A percentile compares a stretch with the other conserved stretches of the same genome.
phyloP scores from a whole-genome alignment of 2,113 vertebrate genomes.

The Pavo muticus region DNA sequence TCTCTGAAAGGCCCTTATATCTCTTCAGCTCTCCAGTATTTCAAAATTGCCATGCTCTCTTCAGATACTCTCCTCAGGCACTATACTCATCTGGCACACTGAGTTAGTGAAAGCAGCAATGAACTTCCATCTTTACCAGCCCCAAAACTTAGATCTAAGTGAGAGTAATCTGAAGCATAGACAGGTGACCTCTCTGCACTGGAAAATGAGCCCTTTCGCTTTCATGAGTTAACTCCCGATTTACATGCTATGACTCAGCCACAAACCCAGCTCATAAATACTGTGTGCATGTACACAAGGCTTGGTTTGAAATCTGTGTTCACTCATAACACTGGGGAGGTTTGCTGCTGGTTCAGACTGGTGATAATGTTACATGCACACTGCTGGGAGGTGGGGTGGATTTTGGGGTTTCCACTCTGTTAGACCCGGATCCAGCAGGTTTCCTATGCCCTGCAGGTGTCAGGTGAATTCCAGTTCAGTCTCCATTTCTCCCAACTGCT shows the following conservation, averaged over 20 bases:
- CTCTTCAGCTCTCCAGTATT: not conserved
- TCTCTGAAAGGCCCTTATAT: not conserved
- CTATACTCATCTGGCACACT: fast-evolving
- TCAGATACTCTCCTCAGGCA: not conserved
- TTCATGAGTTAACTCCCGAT: not conserved
- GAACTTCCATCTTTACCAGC: not conserved
- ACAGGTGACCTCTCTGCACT: not conserved
- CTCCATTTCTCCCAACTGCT: not conserved
- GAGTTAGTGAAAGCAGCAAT: not conserved
- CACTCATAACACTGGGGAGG: not conserved
- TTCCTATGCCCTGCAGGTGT: not conserved
- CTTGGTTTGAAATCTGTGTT: not conserved
- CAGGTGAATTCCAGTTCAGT: not conserved
- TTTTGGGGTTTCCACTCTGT: not conserved
- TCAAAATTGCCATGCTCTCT: not conserved
- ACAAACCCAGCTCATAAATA: not conserved
- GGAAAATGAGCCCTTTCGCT: not conserved
- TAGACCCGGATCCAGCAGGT: not conserved
- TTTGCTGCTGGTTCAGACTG: not conserved
- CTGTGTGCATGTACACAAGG: not conserved
- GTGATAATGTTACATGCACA: fast-evolving
- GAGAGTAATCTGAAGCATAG: not conserved
- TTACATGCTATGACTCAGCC: not conserved
- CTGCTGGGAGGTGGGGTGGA: not conserved
- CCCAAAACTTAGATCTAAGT: not conserved